Base-by-base conservation (phyloP, 2,113 vertebrate genomes). In the Turdus rufiventris region DNA sequence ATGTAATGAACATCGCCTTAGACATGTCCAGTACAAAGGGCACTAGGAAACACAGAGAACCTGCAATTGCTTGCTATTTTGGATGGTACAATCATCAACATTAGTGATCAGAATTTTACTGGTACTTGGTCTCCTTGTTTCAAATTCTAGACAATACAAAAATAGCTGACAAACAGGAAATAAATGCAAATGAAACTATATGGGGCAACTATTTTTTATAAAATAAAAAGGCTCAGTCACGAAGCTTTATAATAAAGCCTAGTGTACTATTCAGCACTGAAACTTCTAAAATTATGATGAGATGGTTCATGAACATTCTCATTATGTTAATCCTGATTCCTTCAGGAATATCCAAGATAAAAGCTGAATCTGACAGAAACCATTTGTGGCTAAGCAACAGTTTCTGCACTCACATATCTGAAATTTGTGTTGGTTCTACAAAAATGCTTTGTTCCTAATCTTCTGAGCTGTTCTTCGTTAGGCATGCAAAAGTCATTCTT, bases 301-400 rank as follows among this genome's bases (percentile, higher is more conserved):
- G 80, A 91, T 92, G 75, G 85, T 93, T 96, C 91, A 45, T 63
- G 73, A 97, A 84, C 88, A 93, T 83, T 89, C 91, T 97, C 75
- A 95, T 97, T 97, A 97, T 96, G 91, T 88, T 97, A 97, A 98
- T 97, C 90, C 85, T 94, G 89, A 94, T 95, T 97, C 95, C 95
- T 97, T 96, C 91, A 94, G 94, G 77, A 98, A 85, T 84, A 93
- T 92, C 84, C 85, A 88, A 91, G 94, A 97, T 96, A 95, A 97
- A 96, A 97, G 79, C 68, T 75, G 78, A 78, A 87, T 89, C 89
- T 95, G 93, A 96, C 94, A 97, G 89, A 94, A 96, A 57, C 81
- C 67, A 87, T 85, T 97, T 97, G 96, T 66, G 92, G 88, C 77
- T 96, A 91, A 96, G 92, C 89, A 91, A 94, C 87, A 93, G 57